These are phyloP conservation scores for Eulemur mongoz DNA, from an alignment of 2,797 vertebrate genomes.

Conservation along the genomic window DNA sequence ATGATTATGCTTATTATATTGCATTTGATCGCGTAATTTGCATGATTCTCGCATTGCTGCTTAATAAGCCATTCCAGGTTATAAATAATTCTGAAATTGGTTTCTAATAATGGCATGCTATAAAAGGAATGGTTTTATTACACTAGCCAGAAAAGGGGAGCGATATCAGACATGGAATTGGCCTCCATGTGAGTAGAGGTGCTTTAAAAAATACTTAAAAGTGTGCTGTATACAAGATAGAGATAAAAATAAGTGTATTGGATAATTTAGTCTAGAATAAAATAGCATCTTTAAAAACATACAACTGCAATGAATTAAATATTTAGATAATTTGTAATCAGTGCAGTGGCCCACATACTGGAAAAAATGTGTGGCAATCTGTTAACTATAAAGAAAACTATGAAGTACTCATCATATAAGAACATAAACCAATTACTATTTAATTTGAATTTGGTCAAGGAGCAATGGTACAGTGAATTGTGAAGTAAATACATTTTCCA, in stretches of 20 bases:
- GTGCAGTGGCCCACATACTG: slow-evolving; percentile 69
- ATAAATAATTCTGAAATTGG: slow-evolving; percentile 94
- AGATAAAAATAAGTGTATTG: slow-evolving; percentile 71
- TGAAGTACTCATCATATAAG: slow-evolving; percentile 81
- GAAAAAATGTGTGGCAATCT: slow-evolving; percentile 83
- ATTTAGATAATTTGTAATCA: slow-evolving; percentile 81
- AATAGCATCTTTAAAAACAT: slow-evolving; percentile 79
- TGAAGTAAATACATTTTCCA: slow-evolving; percentile 87
- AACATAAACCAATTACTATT: slow-evolving; percentile 87
- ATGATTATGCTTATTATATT: slow-evolving; percentile 94
- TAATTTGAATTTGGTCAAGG: slow-evolving; percentile 88
- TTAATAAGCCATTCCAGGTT: slow-evolving; percentile 94
- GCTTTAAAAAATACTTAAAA: slow-evolving; percentile 83
- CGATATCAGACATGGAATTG: slow-evolving; percentile 81
- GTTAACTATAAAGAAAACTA: slow-evolving; percentile 84
- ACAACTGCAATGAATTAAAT: slow-evolving; percentile 79
- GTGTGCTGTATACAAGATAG: slow-evolving; percentile 78
- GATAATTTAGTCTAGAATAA: slow-evolving; percentile 80
- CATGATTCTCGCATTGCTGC: slow-evolving; percentile 94
- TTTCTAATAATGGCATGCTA: slow-evolving; percentile 92
- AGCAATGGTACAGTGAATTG: slow-evolving; percentile 84
- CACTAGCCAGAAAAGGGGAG: slow-evolving; percentile 85
- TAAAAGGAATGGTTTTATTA: slow-evolving; percentile 92
- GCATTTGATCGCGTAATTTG: slow-evolving; percentile 92
- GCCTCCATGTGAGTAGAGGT: slow-evolving; percentile 82